Evolutionary conservation across 2,113 vertebrate genomes (phyloP).

Genomic region (Anolis carolinensis): DNA sequence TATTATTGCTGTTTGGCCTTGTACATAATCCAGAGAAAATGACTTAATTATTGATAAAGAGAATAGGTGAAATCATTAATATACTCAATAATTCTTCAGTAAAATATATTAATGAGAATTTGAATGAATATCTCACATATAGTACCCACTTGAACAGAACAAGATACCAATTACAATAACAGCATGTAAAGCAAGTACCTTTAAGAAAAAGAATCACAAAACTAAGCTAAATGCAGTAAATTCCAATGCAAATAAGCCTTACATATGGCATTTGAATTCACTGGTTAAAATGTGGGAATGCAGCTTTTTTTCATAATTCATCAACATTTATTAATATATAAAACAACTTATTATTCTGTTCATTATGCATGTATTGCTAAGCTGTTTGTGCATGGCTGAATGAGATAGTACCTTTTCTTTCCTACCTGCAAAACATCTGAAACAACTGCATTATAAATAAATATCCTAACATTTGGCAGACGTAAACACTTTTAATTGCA

Average conservation of each 20-base stretch:
- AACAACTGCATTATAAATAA: slow-evolving; percentile 69
- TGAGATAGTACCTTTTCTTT: slow-evolving; percentile 51
- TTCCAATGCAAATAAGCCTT: background rate
- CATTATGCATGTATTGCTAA: slow-evolving; percentile 17
- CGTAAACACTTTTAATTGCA: slow-evolving; percentile 69
- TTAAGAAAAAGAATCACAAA: no score
- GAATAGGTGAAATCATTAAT: background rate
- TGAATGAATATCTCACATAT: no score
- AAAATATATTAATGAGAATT: no score
- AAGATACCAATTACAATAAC: no score
- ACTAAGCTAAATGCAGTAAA: background rate
- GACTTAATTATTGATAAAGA: background rate
- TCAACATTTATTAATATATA: background rate
- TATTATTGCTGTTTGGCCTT: background rate
- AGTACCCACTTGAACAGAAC: no score
- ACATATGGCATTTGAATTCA: background rate
- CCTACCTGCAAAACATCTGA: slow-evolving; percentile 50
- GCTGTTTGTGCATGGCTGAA: slow-evolving; percentile 40
- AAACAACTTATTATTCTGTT: background rate
- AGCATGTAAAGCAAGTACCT: no score
- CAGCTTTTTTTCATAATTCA: background rate
- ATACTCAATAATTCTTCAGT: no score
- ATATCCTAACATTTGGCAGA: slow-evolving; percentile 63
- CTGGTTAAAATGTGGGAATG: no score
- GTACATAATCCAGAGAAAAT: background rate